Evolutionary conservation across 2,113 vertebrate genomes (phyloP).

Genomic region (Dicerorhinus sumatrensis): DNA sequence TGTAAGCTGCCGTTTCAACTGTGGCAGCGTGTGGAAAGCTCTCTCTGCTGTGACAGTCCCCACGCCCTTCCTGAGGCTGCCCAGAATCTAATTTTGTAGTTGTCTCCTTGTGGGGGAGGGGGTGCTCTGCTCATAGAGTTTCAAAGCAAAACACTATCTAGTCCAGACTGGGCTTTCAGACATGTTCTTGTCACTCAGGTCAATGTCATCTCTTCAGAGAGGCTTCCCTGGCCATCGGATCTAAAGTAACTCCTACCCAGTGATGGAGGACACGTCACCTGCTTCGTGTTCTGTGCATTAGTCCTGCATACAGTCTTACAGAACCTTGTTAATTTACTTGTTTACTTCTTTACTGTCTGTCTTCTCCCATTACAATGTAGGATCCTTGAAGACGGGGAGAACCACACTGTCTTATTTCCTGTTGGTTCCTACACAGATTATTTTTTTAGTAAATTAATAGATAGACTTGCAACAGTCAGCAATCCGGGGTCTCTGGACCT

Average conservation of each 20-base stretch:
- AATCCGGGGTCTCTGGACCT: background rate
- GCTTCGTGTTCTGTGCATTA: background rate
- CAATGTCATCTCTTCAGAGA: background rate
- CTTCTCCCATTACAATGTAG: background rate
- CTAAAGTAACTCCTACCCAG: background rate
- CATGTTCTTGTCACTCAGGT: background rate
- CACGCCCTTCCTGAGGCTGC: background rate
- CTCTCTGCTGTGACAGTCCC: background rate
- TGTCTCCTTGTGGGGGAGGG: background rate
- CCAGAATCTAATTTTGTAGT: background rate
- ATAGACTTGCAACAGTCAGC: background rate
- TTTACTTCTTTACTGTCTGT: background rate
- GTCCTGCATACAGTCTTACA: background rate
- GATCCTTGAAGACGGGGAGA: background rate
- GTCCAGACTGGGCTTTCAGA: background rate
- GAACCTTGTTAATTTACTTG: background rate
- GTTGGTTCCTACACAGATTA: background rate
- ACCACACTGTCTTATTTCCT: background rate
- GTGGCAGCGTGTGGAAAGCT: background rate
- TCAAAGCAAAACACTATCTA: background rate
- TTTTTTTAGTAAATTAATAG: background rate
- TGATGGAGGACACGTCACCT: accelerated
- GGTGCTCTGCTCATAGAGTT: background rate
- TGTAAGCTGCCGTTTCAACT: no score
- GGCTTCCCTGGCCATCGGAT: background rate